Evolutionary conservation across 1,140 invertebrate genomes (phyloP), one percentile per base, ranked within the genome.

Genomic region (Philopotamus ludificatus): DNA sequence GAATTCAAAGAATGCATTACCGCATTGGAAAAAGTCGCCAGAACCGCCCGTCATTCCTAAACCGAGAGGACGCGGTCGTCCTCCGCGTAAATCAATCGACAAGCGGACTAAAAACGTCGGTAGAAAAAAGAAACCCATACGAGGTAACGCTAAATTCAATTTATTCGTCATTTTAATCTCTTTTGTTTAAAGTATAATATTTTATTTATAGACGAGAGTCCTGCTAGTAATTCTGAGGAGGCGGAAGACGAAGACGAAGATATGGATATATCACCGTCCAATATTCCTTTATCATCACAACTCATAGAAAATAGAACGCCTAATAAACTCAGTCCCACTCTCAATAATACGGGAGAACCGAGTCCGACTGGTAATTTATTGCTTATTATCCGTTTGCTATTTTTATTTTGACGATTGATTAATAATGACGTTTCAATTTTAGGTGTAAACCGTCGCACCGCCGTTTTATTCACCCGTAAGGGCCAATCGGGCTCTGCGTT

Each of bases 401-500:
- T 34, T 26, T 15, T 9, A 15, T 47, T 47, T 47, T 34, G 4
- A 34, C 4, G 4, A 7, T 34, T 7, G 4, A 34, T 51, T 20
- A 12, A 51, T 21, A 51, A 7, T 28, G n/a, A 10, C 34, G 25
- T 54, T 28, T 28, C n/a, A 15, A 7, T 54, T 26, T 2, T 3
- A 34, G 88, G 89, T 28, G 90, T 93, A 0, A 93, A 93, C 76
- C 81, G 91, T 47, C 79, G 91, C 72, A 93, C 90, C 16, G 88
- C 90, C n/a, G 90, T 93, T 34, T 74, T 93, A 3, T 89, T 93
- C 68, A 91, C 89, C 1, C 84, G 90, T 41, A 93, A 94, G 76
- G 85, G 85, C 0, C 84, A 73, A 79, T 64, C 68, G n/a, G 64
- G 64, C n/a, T 80, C 77, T 60, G 82, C 78, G 16, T 72, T 80